Evolutionary conservation across 1,140 invertebrate species (phyloP).

Genomic region (Temnothorax nylanderi): DNA sequence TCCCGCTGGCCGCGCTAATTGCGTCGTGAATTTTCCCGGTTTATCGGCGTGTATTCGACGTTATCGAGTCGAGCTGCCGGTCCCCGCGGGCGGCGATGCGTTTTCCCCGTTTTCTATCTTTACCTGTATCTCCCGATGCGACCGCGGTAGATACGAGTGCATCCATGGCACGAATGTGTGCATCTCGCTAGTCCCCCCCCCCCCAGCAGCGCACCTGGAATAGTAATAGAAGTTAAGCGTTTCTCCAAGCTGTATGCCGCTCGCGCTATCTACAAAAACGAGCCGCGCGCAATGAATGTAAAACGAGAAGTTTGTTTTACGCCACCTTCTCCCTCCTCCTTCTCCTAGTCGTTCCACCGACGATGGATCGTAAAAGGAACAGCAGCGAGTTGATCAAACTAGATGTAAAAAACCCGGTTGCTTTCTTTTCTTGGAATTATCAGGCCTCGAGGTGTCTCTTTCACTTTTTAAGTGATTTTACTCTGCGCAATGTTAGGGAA

Average conservation of each 20-base stretch:
- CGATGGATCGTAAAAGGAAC: slow-evolving; percentile 39
- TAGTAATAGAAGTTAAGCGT: slow-evolving; percentile 54
- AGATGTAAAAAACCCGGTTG: slow-evolving; percentile 3
- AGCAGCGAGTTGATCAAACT: slow-evolving; percentile 14
- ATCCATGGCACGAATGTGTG: not conserved
- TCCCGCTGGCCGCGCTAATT: slow-evolving; percentile 36
- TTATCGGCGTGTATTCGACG: not conserved
- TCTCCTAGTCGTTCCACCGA: not conserved
- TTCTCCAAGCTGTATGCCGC: slow-evolving; percentile 21
- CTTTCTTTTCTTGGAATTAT: slow-evolving; percentile 47
- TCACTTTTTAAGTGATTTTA: slow-evolving; percentile 49
- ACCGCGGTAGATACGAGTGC: slow-evolving; percentile 22
- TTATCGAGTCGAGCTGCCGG: slow-evolving; percentile 24
- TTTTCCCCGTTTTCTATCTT: slow-evolving; percentile 28
- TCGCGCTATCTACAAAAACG: slow-evolving; percentile 42
- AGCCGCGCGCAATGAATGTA: slow-evolving; percentile 46
- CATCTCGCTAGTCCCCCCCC: not conserved
- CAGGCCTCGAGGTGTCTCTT: slow-evolving; percentile 33
- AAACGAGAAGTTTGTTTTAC: slow-evolving; percentile 50
- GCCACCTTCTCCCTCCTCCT: not conserved
- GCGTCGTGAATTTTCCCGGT: slow-evolving; percentile 56
- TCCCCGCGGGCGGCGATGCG: slow-evolving; percentile 14
- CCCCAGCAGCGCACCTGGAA: slow-evolving; percentile 21
- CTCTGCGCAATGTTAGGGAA: not conserved
- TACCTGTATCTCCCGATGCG: not conserved